Evolutionary conservation across 2,113 vertebrate genomes (phyloP), one percentile per base, ranked within the genome.

Genomic region (Psephotus haematonotus): DNA sequence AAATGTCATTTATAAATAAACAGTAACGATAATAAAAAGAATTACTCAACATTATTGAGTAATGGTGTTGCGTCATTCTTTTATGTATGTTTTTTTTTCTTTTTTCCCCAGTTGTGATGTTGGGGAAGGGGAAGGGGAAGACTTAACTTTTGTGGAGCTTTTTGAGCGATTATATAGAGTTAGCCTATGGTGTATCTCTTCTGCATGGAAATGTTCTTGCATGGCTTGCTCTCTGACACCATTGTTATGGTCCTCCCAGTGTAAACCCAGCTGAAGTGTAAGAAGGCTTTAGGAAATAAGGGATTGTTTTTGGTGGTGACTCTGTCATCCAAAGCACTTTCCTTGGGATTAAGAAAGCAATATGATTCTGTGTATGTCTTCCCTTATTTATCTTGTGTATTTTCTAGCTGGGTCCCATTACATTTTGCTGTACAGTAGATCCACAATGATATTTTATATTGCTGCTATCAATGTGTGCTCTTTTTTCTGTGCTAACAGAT

Each of bases 201-300:
- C 28, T 47, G 16, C 7, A 0, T 4, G 8, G 52, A n/a, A 24
- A 11, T 17, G 8, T 31, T 41, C 39, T 62, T 43, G 7, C 2
- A 1, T 17, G 27, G 8, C 29, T 86, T 77, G 14, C 11, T 63
- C 6, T 4, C 24, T 89, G 39, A 17, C 37, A 17, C 11, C 47
- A 0, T 17, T 69, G 13, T 46, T 63, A 71, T 71, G 41, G 13
- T 44, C 46, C 49, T 82, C 3, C 1, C 7, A 13, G 0, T 65
- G 52, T 65, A 78, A 89, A 50, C 25, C 3, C 9, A 52, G 24
- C 28, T 4, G 11, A 53, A 55, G 44, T 18, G 9, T 25, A 28
- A 37, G 35, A 57, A 75, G 29, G 18, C 28, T 64, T 76, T 50
- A 52, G 52, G 25, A 85, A 71, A 49, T 35, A 44, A 43, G 28